Conservation (phyloP, 2,113 vertebrate species). For the Bothrops jararaca region DNA sequence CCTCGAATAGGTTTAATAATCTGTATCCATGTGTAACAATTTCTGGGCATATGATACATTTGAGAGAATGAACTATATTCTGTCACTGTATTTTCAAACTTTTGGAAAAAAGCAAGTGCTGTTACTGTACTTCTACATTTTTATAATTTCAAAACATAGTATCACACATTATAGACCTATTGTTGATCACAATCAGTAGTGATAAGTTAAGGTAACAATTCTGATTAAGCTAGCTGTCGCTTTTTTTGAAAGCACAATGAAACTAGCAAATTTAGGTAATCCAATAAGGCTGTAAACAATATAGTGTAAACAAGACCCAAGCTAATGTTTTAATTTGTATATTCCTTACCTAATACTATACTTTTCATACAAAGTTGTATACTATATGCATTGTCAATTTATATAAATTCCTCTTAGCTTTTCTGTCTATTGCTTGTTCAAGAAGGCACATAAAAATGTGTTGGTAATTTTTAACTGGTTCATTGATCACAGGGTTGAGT, state of each 20-base stretch:
- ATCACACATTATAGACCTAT: background rate
- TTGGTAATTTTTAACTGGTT: background rate
- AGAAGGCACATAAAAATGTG: background rate
- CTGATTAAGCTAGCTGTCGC: background rate
- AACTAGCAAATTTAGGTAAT: background rate
- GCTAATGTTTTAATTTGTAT: background rate
- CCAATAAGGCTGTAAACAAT: background rate
- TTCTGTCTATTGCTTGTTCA: background rate
- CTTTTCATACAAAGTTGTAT: background rate
- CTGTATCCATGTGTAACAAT: background rate
- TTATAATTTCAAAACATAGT: background rate
- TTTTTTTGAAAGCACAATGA: background rate
- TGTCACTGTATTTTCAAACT: background rate
- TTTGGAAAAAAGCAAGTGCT: constrained; percentile 8
- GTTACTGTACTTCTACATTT: background rate
- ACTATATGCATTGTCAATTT: background rate
- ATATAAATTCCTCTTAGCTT: background rate
- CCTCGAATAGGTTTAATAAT: background rate
- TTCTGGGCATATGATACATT: background rate
- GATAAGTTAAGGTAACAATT: background rate
- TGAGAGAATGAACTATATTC: background rate
- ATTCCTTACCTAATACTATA: background rate
- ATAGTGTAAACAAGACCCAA: background rate
- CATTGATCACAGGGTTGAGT: background rate
- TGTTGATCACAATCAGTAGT: background rate